A percentile compares a stretch with the other conserved stretches of the same genome.
phyloP scores from a whole-genome alignment of 2,888 invertebrate species.

The Deilephila porcellus region DNA sequence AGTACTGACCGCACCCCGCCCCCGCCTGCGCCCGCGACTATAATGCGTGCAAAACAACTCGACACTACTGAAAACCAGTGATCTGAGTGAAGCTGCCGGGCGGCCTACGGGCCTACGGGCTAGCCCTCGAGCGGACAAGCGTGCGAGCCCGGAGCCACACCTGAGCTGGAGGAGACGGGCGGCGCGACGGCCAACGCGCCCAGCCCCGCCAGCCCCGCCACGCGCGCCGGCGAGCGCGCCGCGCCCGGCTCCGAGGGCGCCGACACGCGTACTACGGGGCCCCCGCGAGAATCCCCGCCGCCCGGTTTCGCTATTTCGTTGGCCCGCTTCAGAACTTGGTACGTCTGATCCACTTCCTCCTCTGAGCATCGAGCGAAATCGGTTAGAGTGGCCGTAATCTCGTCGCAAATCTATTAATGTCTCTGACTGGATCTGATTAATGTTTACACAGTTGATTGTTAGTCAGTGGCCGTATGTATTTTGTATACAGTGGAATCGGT shows the following conservation, averaged over 20 bases:
- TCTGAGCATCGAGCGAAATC: constrained; percentile 80
- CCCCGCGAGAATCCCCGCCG: constrained; percentile 82
- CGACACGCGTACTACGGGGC: constrained; percentile 78
- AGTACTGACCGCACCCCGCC: constrained; percentile 74
- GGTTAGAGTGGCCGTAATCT: constrained; percentile 45
- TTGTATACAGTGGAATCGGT: constrained; percentile 26
- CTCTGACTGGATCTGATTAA: constrained; percentile 42
- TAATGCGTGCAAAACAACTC: constrained; percentile 79
- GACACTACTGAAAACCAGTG: constrained; percentile 82
- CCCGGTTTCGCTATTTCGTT: constrained; percentile 91
- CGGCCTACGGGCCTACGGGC: constrained; percentile 65
- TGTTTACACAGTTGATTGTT: constrained; percentile 44
- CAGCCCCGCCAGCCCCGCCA: constrained; percentile 79
- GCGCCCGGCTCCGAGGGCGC: constrained; percentile 71
- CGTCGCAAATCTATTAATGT: constrained; percentile 33
- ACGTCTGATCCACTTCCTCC: constrained; percentile 95
- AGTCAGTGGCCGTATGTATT: constrained; percentile 29
- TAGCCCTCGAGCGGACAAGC: constrained; percentile 69
- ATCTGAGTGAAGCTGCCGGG: constrained; percentile 73
- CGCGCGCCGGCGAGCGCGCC: constrained; percentile 77
- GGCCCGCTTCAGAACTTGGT: constrained; percentile 97
- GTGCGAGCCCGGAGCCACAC: constrained; percentile 81
- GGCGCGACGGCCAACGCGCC: constrained; percentile 86
- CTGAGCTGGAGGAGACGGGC: constrained; percentile 89
- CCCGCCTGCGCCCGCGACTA: constrained; percentile 78